These are phyloP conservation scores for Hyles vespertilio DNA, from an alignment of 1,140 invertebrate genomes.

Conservation along the genomic window DNA sequence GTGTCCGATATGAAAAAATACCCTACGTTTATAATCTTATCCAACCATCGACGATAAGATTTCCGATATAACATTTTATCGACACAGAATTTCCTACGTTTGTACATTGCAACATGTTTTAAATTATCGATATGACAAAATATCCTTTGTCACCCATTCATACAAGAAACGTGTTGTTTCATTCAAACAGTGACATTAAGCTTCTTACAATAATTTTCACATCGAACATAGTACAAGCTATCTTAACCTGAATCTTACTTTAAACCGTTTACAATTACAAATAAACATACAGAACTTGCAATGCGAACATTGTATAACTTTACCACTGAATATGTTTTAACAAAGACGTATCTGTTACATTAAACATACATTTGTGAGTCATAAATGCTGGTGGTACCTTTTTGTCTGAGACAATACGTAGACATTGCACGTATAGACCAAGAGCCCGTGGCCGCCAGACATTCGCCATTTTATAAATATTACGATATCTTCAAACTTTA, in stretches of 20 bases:
- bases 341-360: slow-evolving; percentile 49
- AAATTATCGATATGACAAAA: too few relatives aligned
- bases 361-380: too few relatives aligned
- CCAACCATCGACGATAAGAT: slow-evolving; percentile 2
- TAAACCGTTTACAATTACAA: slow-evolving; percentile 62
- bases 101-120: too few relatives aligned
- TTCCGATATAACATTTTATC: too few relatives aligned
- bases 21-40: slow-evolving; percentile 6
- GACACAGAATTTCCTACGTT: too few relatives aligned
- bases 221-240: slow-evolving; percentile 57
- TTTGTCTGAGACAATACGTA: too few relatives aligned
- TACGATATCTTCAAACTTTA: too few relatives aligned
- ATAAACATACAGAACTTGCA: slow-evolving; percentile 56
- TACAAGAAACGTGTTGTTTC: background rate
- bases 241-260: slow-evolving; percentile 54
- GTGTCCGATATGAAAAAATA: slow-evolving; percentile 51
- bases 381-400: too few relatives aligned
- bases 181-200: background rate
- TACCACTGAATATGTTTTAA: slow-evolving; percentile 33
- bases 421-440: too few relatives aligned
- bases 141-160: slow-evolving; percentile 3
- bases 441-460: too few relatives aligned
- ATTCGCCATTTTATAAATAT: too few relatives aligned
- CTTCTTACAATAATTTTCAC: slow-evolving; percentile 5
- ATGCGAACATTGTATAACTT: slow-evolving; percentile 48